Conservation (phyloP, 2,888 invertebrate genomes). For the Xylocampa areola region DNA sequence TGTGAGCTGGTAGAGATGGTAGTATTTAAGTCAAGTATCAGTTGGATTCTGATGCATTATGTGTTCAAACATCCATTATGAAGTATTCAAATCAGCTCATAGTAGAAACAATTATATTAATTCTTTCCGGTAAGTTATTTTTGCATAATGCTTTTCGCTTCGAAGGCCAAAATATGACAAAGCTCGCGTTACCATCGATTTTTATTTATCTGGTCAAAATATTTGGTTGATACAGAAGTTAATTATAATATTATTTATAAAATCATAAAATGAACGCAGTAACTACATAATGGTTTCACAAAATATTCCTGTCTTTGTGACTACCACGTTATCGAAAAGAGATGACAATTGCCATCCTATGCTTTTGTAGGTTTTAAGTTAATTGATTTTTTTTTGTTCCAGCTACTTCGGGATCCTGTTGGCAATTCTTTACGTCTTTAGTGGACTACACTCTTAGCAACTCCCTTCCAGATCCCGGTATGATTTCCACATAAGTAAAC, state of each 20-base stretch:
- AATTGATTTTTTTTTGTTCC: conserved; percentile 17
- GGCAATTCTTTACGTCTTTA: conserved; percentile 39
- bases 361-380: neutral
- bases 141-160: neutral
- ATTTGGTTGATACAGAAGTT: too few species aligned
- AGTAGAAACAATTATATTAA: conserved; percentile 21
- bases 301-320: too few species aligned
- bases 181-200: too few species aligned
- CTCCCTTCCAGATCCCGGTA: accelerated
- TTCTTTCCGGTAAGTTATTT: conserved; percentile 21
- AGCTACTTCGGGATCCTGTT: conserved; percentile 29
- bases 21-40: conserved; percentile 25
- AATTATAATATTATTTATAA: too few species aligned
- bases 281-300: too few species aligned
- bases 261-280: too few species aligned
- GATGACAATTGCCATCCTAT: too few species aligned
- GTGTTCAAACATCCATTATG: conserved; percentile 10
- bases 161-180: too few species aligned
- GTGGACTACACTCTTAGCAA: neutral
- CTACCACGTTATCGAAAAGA: too few species aligned
- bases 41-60: neutral
- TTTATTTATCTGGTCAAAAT: too few species aligned
- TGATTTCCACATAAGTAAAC: neutral
- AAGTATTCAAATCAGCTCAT: conserved; percentile 13
- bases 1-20: neutral